Percentiles rank a stretch among this genome's conserved stretches.
phyloP scores from a whole-genome alignment of 2,888 invertebrate species.

The Ecdyonurus torrentis region DNA sequence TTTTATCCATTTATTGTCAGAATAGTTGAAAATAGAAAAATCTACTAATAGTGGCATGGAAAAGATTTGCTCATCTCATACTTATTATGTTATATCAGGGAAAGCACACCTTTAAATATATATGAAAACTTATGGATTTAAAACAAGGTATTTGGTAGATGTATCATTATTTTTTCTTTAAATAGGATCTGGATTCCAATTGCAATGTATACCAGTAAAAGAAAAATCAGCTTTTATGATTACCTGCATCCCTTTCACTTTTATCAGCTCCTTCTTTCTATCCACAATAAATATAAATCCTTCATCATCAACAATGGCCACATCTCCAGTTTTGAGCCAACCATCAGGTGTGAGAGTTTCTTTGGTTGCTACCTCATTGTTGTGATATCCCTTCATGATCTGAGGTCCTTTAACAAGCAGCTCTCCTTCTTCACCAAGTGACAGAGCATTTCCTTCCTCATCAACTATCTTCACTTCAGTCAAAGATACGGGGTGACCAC shows the following conservation, averaged over 20 bases:
- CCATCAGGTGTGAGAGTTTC: constrained; percentile 56
- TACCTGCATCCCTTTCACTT: constrained; percentile 74
- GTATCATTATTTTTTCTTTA: too few species aligned
- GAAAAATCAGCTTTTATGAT: too few species aligned
- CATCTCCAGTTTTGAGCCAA: constrained; percentile 69
- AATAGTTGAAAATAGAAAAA: too few species aligned
- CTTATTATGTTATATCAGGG: too few species aligned
- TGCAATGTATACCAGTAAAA: too few species aligned
- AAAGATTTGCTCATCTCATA: too few species aligned
- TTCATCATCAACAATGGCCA: constrained; percentile 61
- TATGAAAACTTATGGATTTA: too few species aligned
- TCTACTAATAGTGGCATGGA: too few species aligned
- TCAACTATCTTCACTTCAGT: constrained; percentile 6
- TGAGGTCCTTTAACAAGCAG: constrained; percentile 28
- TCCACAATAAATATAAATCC: constrained; percentile 59
- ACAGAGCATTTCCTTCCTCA: constrained; percentile 13
- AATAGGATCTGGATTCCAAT: too few species aligned
- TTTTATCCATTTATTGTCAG: too few species aligned
- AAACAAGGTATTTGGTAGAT: too few species aligned
- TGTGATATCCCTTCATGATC: constrained; percentile 62
- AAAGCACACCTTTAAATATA: too few species aligned
- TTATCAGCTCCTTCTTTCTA: constrained; percentile 65
- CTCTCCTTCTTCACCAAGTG: constrained; percentile 27
- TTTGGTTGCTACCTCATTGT: constrained; percentile 53
- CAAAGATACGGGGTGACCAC: constrained; percentile 1